Percentiles rank a stretch among this genome's conserved stretches.
These are phyloP conservation scores for Eupeodes luniger DNA, from an alignment of 2,888 invertebrate genomes.

Conservation along the genomic window DNA sequence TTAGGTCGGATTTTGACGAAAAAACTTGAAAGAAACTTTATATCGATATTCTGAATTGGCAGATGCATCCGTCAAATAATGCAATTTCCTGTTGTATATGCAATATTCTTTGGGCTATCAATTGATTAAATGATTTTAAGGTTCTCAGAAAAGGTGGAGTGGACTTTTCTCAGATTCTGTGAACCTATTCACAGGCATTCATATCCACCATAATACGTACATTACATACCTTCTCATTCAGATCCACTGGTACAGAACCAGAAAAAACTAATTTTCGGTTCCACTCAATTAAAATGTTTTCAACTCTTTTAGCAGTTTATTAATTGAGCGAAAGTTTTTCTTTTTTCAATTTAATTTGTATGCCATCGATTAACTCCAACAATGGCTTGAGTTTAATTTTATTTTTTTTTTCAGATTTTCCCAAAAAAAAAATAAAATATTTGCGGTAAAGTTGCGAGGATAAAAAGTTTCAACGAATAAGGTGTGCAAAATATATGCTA, in stretches of 20 bases:
- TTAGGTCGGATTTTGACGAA: too few species aligned
- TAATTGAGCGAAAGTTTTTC: conserved; percentile 62
- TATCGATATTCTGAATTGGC: too few species aligned
- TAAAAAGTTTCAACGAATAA: conserved; percentile 33
- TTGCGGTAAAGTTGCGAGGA: neutral
- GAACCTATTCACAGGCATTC: neutral
- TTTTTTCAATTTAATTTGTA: conserved; percentile 4
- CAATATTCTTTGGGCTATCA: too few species aligned
- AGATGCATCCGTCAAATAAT: too few species aligned
- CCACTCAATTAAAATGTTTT: conserved; percentile 71
- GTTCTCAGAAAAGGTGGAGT: too few species aligned
- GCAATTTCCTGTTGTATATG: too few species aligned
- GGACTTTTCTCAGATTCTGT: neutral
- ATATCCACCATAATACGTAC: too few species aligned
- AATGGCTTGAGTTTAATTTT: conserved; percentile 61
- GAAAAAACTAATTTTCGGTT: conserved; percentile 43
- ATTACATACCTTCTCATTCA: too few species aligned
- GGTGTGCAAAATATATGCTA: conserved; percentile 29
- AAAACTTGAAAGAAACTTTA: too few species aligned
- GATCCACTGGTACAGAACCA: neutral
- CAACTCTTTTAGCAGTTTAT: conserved; percentile 69
- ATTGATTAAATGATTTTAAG: too few species aligned
- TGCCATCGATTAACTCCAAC: conserved; percentile 45
- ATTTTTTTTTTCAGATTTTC: conserved; percentile 40
- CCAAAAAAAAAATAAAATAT: neutral